A percentile compares a stretch with the other conserved stretches of the same genome.
phyloP scores from a whole-genome alignment of 2,888 invertebrate genomes.

The Agrochola lychnidis region DNA sequence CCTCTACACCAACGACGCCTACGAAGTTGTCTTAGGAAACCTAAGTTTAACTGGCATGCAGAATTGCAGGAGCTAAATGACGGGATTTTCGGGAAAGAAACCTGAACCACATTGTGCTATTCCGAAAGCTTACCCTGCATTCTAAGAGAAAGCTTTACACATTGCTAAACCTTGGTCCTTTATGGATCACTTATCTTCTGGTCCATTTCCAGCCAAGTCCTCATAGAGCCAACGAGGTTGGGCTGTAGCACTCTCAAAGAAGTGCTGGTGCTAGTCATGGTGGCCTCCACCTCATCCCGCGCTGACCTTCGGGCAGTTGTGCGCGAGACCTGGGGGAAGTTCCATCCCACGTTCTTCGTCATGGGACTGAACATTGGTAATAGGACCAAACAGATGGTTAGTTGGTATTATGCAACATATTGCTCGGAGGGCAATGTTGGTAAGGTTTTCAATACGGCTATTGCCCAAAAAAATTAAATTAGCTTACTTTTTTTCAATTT shows the following conservation, averaged over 20 bases:
- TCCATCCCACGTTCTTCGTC: constrained; percentile 13
- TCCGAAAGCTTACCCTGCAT: background rate
- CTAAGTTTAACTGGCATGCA: too few species aligned
- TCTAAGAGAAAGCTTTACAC: background rate
- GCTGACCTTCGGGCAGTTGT: background rate
- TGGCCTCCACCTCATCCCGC: background rate
- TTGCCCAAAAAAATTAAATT: too few species aligned
- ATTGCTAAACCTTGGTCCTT: background rate
- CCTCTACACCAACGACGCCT: too few species aligned
- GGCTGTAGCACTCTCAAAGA: background rate
- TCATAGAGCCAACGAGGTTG: background rate
- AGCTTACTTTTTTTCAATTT: background rate
- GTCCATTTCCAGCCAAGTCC: background rate
- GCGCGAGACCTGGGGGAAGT: constrained; percentile 3
- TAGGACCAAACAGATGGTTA: background rate
- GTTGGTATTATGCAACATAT: background rate
- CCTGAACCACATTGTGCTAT: background rate
- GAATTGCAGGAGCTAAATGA: too few species aligned
- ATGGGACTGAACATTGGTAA: background rate
- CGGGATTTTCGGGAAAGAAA: too few species aligned
- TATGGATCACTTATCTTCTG: background rate
- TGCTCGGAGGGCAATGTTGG: too few species aligned
- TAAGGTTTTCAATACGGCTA: too few species aligned
- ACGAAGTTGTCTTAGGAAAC: too few species aligned
- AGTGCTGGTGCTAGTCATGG: constrained; percentile 15